Evolutionary conservation across 2,113 vertebrate genomes (phyloP).

Genomic region (Australoheros scitulus): DNA sequence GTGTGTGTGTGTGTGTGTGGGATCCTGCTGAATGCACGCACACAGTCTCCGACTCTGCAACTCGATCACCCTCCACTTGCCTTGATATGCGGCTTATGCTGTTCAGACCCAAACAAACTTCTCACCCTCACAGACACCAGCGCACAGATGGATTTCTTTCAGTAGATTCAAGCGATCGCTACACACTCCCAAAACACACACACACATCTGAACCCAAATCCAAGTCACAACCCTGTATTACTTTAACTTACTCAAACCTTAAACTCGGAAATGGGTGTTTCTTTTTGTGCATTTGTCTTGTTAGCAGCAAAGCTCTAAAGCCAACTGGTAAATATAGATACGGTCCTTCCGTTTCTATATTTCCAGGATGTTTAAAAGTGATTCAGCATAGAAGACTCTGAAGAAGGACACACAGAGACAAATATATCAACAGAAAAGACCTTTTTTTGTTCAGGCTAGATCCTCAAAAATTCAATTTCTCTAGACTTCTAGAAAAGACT

Average conservation of each 20-base stretch:
- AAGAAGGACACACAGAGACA: neutral
- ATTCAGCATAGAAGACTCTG: neutral
- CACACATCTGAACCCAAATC: neutral
- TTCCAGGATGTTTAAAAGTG: neutral
- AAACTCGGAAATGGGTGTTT: neutral
- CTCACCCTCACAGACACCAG: conserved; percentile 12
- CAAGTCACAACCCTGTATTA: neutral
- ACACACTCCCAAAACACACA: neutral
- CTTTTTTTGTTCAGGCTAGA: neutral
- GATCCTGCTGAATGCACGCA: neutral
- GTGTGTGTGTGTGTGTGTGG: conserved; percentile 28
- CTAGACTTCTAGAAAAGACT: neutral
- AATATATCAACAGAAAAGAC: neutral
- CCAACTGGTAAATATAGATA: neutral
- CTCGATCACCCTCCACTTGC: conserved; percentile 5
- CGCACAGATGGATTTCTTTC: neutral
- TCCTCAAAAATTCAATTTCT: neutral
- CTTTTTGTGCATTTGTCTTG: neutral
- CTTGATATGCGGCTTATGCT: neutral
- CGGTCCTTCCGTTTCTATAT: neutral
- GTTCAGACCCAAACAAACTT: conserved; percentile 14
- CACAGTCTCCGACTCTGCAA: neutral
- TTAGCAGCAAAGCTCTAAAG: neutral
- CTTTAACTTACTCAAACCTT: neutral
- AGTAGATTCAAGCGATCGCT: neutral